These are phyloP conservation scores for Myrmecobius fasciatus DNA, from an alignment of 2,113 vertebrate species.

Conservation along the genomic window DNA sequence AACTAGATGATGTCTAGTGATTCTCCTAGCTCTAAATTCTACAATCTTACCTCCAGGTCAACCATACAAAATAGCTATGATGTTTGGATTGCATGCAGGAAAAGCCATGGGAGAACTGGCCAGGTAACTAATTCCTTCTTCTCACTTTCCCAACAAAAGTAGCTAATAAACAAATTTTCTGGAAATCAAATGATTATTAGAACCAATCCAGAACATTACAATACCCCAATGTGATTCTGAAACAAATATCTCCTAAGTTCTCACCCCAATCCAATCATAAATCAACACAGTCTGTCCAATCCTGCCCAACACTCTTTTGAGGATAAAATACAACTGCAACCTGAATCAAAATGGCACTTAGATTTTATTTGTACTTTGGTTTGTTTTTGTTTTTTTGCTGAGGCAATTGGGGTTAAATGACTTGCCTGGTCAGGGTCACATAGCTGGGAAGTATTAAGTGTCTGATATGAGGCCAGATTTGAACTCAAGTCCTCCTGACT, in stretches of 20 bases:
- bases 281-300: conserved; percentile 1
- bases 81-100: background rate
- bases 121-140: background rate
- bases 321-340: background rate
- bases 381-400: too few species aligned
- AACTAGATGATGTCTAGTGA: too few species aligned
- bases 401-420: too few species aligned
- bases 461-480: too few species aligned
- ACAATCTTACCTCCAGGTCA: too few species aligned
- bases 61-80: background rate
- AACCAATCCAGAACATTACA: background rate
- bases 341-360: conserved; percentile 17
- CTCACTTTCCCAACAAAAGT: too few species aligned
- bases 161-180: too few species aligned
- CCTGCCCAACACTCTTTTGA: background rate
- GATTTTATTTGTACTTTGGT: too few species aligned
- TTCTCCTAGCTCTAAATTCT: too few species aligned
- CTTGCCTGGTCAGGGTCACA: too few species aligned
- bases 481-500: too few species aligned
- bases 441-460: too few species aligned
- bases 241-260: background rate
- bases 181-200: background rate
- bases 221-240: background rate
- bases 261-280: background rate
- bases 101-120: background rate